Evolutionary conservation across 2,113 vertebrate genomes (phyloP).

Genomic region (Abramis brama): DNA sequence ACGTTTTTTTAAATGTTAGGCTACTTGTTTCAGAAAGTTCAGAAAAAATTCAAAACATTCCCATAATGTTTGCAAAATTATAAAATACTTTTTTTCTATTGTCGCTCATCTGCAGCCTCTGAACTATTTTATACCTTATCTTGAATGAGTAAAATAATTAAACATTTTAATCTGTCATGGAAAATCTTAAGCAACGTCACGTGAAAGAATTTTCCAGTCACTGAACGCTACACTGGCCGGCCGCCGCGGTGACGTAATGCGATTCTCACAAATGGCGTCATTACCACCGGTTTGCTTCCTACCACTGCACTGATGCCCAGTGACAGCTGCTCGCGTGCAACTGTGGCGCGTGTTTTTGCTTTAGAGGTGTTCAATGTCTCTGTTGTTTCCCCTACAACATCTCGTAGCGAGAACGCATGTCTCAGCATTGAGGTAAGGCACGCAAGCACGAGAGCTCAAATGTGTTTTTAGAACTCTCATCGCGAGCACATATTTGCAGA

Average conservation of each 20-base stretch:
- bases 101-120: not conserved
- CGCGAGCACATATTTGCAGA: not conserved
- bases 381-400: constrained; percentile 13
- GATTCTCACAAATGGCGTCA: constrained; percentile 1
- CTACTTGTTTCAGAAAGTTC: no score
- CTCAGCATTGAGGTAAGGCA: not conserved
- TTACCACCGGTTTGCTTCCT: not conserved
- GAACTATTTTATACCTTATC: not conserved
- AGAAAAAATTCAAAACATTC: no score
- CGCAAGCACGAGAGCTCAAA: not conserved
- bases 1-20: no score
- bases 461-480: not conserved
- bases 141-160: not conserved
- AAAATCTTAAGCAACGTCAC: not conserved
- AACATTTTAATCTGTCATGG: not conserved
- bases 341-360: not conserved
- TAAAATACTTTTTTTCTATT: not conserved
- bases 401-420: not conserved
- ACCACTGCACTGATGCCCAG: not conserved
- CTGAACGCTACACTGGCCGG: not conserved
- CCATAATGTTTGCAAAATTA: no score
- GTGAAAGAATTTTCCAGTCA: not conserved
- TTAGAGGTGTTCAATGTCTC: not conserved
- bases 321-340: not conserved
- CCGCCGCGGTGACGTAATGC: not conserved